Percentiles rank a stretch among this genome's conserved stretches.
These are phyloP conservation scores for Eretmocerus hayati DNA, from an alignment of 2,888 invertebrate species.

Conservation along the genomic window DNA sequence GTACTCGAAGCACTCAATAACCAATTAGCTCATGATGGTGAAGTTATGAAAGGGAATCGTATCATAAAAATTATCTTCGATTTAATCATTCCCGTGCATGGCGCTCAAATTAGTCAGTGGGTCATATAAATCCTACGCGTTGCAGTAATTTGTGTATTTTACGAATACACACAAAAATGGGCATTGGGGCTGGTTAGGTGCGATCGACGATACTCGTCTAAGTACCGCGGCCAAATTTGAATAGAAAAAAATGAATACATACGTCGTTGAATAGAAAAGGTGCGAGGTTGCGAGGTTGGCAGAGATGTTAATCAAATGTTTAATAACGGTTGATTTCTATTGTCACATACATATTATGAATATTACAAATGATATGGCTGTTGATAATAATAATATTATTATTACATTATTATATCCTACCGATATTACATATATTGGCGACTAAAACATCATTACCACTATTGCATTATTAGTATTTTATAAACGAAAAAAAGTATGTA, in stretches of 20 bases:
- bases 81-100: too few species aligned
- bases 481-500: constrained; percentile 15
- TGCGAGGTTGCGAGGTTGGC: not conserved
- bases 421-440: constrained; percentile 11
- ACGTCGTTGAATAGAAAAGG: not conserved
- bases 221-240: too few species aligned
- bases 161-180: too few species aligned
- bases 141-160: too few species aligned
- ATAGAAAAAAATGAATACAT: not conserved
- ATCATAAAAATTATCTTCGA: too few species aligned
- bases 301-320: constrained; percentile 18
- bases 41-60: too few species aligned
- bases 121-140: too few species aligned
- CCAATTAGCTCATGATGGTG: too few species aligned
- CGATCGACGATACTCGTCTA: too few species aligned
- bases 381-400: constrained; percentile 20
- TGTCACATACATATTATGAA: constrained; percentile 21
- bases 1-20: too few species aligned
- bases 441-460: constrained; percentile 15
- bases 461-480: constrained; percentile 19
- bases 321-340: constrained; percentile 20
- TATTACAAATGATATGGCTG: constrained; percentile 23
- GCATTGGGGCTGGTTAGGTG: too few species aligned
- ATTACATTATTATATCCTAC: constrained; percentile 18
- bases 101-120: too few species aligned